Conservation (phyloP, 2,888 invertebrate species). For the Carcina quercana region DNA sequence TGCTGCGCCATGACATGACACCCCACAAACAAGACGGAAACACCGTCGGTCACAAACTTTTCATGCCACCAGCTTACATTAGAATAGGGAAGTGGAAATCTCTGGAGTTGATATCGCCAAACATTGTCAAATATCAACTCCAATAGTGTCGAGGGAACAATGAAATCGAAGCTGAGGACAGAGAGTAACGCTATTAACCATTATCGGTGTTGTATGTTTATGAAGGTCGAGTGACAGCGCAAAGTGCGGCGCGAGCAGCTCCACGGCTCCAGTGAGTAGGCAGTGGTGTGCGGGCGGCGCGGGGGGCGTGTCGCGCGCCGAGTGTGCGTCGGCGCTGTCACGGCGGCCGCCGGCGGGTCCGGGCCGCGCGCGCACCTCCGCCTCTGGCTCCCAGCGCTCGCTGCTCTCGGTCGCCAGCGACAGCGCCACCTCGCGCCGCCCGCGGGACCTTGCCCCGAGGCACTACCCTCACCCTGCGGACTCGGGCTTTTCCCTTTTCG, state of each 20-base stretch:
- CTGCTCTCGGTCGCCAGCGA: constrained; percentile 70
- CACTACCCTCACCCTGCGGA: constrained; percentile 55
- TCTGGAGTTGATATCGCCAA: no score
- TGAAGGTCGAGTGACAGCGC: constrained; percentile 80
- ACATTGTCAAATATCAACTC: no score
- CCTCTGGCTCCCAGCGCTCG: constrained; percentile 62
- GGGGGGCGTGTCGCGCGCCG: constrained; percentile 25
- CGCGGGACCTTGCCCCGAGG: constrained; percentile 53
- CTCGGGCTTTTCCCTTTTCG: constrained; percentile 68
- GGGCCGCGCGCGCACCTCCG: constrained; percentile 35
- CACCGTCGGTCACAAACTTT: no score
- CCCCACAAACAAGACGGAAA: no score
- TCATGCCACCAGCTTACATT: no score
- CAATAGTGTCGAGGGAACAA: no score
- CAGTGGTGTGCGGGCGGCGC: constrained; percentile 28
- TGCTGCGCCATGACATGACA: no score
- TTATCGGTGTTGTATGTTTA: not conserved
- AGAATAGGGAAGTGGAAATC: no score
- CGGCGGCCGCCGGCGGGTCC: constrained; percentile 45
- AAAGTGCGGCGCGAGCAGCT: constrained; percentile 73
- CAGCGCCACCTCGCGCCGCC: constrained; percentile 62
- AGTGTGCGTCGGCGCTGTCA: constrained; percentile 32
- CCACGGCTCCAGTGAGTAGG: constrained; percentile 52
- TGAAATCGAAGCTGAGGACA: no score
- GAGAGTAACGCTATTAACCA: no score